Conservation (phyloP, 2,797 vertebrate species). For the Alfaro cultratus region DNA sequence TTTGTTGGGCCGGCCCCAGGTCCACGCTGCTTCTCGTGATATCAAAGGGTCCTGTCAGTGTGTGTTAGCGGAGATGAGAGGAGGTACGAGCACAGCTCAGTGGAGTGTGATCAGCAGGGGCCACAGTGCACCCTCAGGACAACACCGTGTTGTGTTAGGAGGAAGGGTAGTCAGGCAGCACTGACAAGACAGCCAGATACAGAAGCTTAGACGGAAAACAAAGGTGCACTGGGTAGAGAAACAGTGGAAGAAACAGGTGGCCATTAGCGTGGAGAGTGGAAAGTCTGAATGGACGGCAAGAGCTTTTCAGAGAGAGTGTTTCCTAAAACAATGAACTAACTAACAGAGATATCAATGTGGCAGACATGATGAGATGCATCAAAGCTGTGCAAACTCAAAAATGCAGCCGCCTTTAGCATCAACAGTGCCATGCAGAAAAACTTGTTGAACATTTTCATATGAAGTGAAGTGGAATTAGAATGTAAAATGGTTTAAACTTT, state of each 20-base stretch:
- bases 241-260: conserved; percentile 9
- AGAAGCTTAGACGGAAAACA: conserved; percentile 19
- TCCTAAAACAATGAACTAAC: not conserved
- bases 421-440: not conserved
- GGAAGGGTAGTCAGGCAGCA: conserved; percentile 66
- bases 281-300: not conserved
- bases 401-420: no score
- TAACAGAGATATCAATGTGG: not conserved
- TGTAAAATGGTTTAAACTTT: not conserved
- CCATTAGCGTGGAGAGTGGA: not conserved
- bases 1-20: conserved; percentile 76
- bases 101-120: conserved; percentile 68
- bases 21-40: conserved; percentile 67
- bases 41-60: conserved; percentile 78
- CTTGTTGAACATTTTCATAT: not conserved
- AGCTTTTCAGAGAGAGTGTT: not conserved
- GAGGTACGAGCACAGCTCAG: conserved; percentile 47
- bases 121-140: conserved; percentile 59
- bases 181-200: conserved; percentile 53
- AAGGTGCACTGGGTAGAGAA: conserved; percentile 7
- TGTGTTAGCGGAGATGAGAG: conserved; percentile 77
- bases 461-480: not conserved
- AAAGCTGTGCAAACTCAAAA: not conserved
- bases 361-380: not conserved
- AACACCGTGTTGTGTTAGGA: conserved; percentile 75